Base-by-base conservation (phyloP, 2,888 invertebrate genomes). In the Oasisia sp. region DNA sequence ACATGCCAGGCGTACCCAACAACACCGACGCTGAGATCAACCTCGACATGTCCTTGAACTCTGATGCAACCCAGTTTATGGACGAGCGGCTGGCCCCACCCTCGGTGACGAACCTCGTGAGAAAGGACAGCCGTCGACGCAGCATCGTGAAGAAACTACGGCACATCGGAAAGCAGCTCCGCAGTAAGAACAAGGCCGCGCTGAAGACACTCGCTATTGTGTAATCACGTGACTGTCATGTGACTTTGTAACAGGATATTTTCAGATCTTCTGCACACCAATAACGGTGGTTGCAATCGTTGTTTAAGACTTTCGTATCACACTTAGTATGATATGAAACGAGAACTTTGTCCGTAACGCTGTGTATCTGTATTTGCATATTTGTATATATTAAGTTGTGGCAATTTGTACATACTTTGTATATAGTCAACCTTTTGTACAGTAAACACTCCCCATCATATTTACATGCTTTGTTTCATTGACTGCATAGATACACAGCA, bases 201-300 rank as follows among this genome's bases (percentile, higher is more conserved):
- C n/a, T 91, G 38, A 91, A 91, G n/a, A 91, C 91, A 50, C 45
- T 91, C 14, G 91, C 91, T 32, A 44, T 91, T 50, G 56, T 91
- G 32, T 91, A n/a, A 91, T 91, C 19, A n/a, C 8, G 19, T n/a
- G 74, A 74, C 27, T 19, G 14, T 19, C 19, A 19, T 27, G 27
- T 74, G 74, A 74, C 27, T 2, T 1, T 27, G 74, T 74, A 0
- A n/a, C 74, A 19, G 27, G 27, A 19, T n/a, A 27, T n/a, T 74
- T 74, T 19, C 0, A 74, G 74, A 74, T 12, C 50, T 50, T 12
- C 27, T 27, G 27, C 74, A 38, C 74, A 74, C 74, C 74, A 74
- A 3, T 27, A 74, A 27, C 9, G n/a, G 19, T 74, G 74, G 74
- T 27, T 3, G 74, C n/a, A 74, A 27, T 19, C 27, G n/a, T 74